Evolutionary conservation across 2,797 vertebrate genomes (phyloP).

Genomic region (Ambastaia sidthimunki): DNA sequence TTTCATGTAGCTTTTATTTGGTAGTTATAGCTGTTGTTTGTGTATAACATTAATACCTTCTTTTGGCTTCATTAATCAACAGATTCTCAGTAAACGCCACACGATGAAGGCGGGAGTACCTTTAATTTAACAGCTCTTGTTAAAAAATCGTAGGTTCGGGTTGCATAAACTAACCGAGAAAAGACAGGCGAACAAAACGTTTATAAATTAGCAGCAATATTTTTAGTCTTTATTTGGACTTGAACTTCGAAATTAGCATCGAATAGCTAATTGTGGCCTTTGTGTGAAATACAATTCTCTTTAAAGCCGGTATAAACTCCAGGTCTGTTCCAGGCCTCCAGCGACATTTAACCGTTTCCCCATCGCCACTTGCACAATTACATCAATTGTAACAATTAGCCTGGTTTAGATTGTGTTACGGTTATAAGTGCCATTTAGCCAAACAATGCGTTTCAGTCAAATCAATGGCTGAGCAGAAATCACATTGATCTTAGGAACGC

Average conservation of each 20-base stretch:
- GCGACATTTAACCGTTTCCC: slow-evolving; percentile 45
- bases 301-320: slow-evolving; percentile 22
- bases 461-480: slow-evolving; percentile 62
- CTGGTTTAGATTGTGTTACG: slow-evolving; percentile 45
- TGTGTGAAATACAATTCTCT: slow-evolving; percentile 13
- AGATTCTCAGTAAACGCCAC: no score
- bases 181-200: slow-evolving; percentile 6
- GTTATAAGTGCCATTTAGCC: slow-evolving; percentile 58
- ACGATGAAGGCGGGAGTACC: neutral
- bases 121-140: no score
- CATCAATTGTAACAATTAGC: slow-evolving; percentile 54
- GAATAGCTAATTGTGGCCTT: slow-evolving; percentile 25
- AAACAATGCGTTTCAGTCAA: slow-evolving; percentile 59
- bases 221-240: slow-evolving; percentile 17
- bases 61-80: no score
- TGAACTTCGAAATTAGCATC: slow-evolving; percentile 12
- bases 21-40: neutral
- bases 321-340: slow-evolving; percentile 16
- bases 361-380: slow-evolving; percentile 43
- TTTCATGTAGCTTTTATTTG: neutral
- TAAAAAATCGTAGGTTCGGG: neutral
- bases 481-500: slow-evolving; percentile 53
- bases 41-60: neutral
- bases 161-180: neutral
- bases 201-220: neutral